Percentiles rank a stretch among this genome's conserved stretches.
phyloP scores from a whole-genome alignment of 2,888 invertebrate species.

The Oscheius sp. region DNA sequence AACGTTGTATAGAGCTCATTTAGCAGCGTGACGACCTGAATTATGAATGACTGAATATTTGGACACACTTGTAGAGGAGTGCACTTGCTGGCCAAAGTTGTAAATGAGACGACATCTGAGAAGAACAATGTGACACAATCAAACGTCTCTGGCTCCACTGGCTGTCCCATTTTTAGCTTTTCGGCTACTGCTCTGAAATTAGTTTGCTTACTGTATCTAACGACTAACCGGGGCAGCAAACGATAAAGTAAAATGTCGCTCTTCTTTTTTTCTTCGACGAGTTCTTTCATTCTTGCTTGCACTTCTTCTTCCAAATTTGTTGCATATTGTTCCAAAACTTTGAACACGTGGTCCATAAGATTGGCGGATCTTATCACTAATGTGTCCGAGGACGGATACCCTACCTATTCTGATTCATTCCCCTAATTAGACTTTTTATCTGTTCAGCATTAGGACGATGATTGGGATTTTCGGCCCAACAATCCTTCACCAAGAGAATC shows the following conservation, averaged over 20 bases:
- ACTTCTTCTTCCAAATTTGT: slow-evolving; percentile 66
- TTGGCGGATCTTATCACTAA: slow-evolving; percentile 41
- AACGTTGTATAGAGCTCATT: slow-evolving; percentile 70
- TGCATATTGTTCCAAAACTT: slow-evolving; percentile 64
- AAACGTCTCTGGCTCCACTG: slow-evolving; percentile 64
- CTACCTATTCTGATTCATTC: slow-evolving; percentile 23
- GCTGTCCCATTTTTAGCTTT: slow-evolving; percentile 63
- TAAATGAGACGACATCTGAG: slow-evolving; percentile 68
- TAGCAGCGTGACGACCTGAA: slow-evolving; percentile 66
- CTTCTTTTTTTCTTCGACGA: slow-evolving; percentile 69
- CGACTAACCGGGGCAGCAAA: slow-evolving; percentile 62
- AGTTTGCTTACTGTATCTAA: neutral
- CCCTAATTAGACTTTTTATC: neutral
- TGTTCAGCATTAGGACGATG: slow-evolving; percentile 58
- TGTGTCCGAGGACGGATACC: neutral
- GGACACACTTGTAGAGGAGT: slow-evolving; percentile 59
- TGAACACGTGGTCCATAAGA: slow-evolving; percentile 69
- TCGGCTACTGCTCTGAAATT: slow-evolving; percentile 63
- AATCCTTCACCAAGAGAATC: slow-evolving; percentile 55
- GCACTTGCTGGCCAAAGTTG: slow-evolving; percentile 63
- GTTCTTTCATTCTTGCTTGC: slow-evolving; percentile 62
- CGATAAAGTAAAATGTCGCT: slow-evolving; percentile 65
- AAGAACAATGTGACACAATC: slow-evolving; percentile 66
- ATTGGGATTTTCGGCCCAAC: slow-evolving; percentile 66
- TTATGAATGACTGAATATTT: neutral